A percentile compares a stretch with the other conserved stretches of the same genome.
Conservation (phyloP, 2,888 invertebrate species). For the Listrodromus nycthemerus region DNA sequence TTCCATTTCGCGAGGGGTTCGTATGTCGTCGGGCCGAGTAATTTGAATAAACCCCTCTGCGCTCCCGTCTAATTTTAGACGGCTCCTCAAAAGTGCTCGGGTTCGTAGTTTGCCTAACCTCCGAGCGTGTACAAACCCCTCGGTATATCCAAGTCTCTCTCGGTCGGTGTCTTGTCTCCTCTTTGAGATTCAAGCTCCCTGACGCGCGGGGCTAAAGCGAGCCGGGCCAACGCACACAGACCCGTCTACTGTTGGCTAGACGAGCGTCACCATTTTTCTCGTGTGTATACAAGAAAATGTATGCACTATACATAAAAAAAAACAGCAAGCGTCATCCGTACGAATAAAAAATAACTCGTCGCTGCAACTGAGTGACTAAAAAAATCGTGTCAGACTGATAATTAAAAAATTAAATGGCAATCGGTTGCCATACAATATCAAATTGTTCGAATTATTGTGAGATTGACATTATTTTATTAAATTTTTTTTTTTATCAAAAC, state of each 20-base stretch:
- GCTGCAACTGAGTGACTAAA: too few species aligned
- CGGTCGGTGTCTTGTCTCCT: conserved; percentile 12
- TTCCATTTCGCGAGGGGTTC: conserved; percentile 68
- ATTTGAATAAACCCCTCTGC: conserved; percentile 76
- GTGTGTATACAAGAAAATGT: not conserved
- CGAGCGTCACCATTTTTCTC: conserved; percentile 1
- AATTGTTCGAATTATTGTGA: too few species aligned
- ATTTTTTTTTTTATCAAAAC: too few species aligned
- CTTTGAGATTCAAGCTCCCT: conserved; percentile 5
- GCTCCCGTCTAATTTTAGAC: conserved; percentile 51
- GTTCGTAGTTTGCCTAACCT: conserved; percentile 13
- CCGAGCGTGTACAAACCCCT: not conserved
- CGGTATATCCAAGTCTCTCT: conserved; percentile 11
- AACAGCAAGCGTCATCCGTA: too few species aligned
- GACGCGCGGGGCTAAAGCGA: not conserved
- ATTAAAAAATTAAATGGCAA: too few species aligned
- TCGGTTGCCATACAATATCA: too few species aligned
- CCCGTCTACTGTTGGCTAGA: not conserved
- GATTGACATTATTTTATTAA: too few species aligned
- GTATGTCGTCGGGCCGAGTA: conserved; percentile 71
- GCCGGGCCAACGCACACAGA: not conserved
- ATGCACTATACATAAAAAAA: not conserved
- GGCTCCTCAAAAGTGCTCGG: conserved; percentile 21
- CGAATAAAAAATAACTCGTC: too few species aligned
- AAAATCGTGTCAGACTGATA: too few species aligned